phyloP scores from a whole-genome alignment of 2,797 vertebrate genomes.

The Thaleichthys pacificus region DNA sequence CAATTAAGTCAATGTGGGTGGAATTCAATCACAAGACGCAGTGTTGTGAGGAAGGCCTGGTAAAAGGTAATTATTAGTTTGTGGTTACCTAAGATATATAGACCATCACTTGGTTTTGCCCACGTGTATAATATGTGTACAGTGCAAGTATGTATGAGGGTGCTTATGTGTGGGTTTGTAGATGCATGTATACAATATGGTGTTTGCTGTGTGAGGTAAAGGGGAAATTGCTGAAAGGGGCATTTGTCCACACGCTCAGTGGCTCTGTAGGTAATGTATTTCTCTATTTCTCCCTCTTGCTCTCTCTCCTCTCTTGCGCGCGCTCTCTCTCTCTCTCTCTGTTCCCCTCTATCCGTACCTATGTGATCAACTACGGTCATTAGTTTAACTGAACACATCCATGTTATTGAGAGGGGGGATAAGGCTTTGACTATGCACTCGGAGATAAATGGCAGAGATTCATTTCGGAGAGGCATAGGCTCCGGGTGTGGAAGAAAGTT shows the following conservation, averaged over 20 bases:
- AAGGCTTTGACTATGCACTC: conserved; percentile 15
- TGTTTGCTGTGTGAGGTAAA: conserved; percentile 34
- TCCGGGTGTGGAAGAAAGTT: conserved; percentile 26
- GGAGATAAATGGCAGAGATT: conserved; percentile 16
- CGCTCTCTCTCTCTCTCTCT: background rate
- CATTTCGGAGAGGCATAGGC: conserved; percentile 6
- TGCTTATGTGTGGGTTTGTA: conserved; percentile 19
- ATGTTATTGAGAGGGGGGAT: background rate
- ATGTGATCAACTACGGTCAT: conserved; percentile 21
- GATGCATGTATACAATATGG: conserved; percentile 49
- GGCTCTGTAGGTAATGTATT: conserved; percentile 36
- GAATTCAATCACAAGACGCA: conserved; percentile 77
- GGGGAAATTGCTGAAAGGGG: conserved; percentile 59
- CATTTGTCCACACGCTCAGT: conserved; percentile 61
- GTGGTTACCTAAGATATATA: conserved; percentile 69
- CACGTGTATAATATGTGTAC: conserved; percentile 30
- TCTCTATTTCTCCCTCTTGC: background rate
- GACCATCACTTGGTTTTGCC: conserved; percentile 27
- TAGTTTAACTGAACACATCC: background rate
- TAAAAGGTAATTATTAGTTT: conserved; percentile 74
- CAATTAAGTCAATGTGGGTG: conserved; percentile 79
- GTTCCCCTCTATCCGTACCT: conserved; percentile 2
- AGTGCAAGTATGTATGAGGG: conserved; percentile 5
- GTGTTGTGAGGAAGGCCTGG: conserved; percentile 72
- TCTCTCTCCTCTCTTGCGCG: conserved; percentile 4